Base-by-base conservation (phyloP, 2,113 vertebrate species). In the Hipposideros armiger region DNA sequence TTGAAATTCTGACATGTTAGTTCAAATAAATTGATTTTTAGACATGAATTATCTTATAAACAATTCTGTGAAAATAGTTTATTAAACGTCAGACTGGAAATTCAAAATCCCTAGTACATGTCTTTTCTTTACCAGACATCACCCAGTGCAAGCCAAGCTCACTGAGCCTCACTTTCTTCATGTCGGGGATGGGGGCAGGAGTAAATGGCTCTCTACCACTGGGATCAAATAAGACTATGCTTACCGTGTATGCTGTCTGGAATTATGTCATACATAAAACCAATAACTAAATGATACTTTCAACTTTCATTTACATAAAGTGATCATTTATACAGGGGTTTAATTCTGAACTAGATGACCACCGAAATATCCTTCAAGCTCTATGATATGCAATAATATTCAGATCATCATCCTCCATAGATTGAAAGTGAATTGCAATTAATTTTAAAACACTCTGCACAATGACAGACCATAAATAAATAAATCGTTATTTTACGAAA, bases 11-110 rank as follows among this genome's bases (percentile, higher is more conserved):
- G 90, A 83, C 32, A 40, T 42, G 47, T 26, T 52, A 69, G 24
- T 73, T 91, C 80, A 94, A 92, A 91, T 90, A 89, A 90, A 92
- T 22, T 74, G 62, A 74, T 40, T 74, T 92, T 72, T 93, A 66
- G 36, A 82, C n/a, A 47, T 87, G 24, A 86, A 93, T 62, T 20
- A 78, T 58, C 82, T 94, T 70, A 95, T 30, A 95, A 88, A 88
- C 8, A 84, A 10, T 7, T 90, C 32, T 92, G 28, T 54, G 42
- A 90, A 77, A 45, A 72, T 10, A 80, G 6, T 78, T 72, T 32
- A 78, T 58, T 83, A 82, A 80, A 40, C 52, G 69, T 64, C 56
- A 56, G 13, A 28, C 24, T 80, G 66, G 17, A 15, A 73, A 62
- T 73, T 81, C 81, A 69, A 93, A 94, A 66, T 36, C 32, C 32